Percentiles rank a stretch among this genome's conserved stretches.
phyloP scores from a whole-genome alignment of 2,888 invertebrate species.

The Caradrina kadenii region DNA sequence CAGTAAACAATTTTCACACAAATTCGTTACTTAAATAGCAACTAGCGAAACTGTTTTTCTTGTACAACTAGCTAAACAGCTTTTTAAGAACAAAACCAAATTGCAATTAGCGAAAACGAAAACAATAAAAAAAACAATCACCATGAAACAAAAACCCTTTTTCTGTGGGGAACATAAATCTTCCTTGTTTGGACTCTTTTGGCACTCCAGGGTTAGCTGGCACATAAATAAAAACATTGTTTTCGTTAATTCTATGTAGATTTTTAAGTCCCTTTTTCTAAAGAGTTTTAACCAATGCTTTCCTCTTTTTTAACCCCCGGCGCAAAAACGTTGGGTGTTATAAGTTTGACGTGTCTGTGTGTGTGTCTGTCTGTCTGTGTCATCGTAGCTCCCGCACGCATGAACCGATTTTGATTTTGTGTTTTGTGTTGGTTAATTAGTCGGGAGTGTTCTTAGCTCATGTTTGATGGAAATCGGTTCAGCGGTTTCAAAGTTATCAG shows the following conservation, averaged over 20 bases:
- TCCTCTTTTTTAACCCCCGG: background rate
- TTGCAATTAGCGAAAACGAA: conserved; percentile 72
- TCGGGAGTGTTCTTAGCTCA: too few species aligned
- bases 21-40: background rate
- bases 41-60: conserved; percentile 13
- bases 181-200: conserved; percentile 74
- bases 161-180: conserved; percentile 79
- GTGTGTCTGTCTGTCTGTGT: too few species aligned
- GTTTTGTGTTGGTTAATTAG: too few species aligned
- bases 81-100: conserved; percentile 63
- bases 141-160: conserved; percentile 74
- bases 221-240: conserved; percentile 76
- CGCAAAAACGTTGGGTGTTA: too few species aligned
- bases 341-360: background rate
- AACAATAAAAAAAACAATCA: conserved; percentile 73
- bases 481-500: too few species aligned
- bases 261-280: conserved; percentile 25
- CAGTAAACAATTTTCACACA: background rate
- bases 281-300: background rate
- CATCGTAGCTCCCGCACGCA: too few species aligned
- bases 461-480: too few species aligned
- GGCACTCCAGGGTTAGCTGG: conserved; percentile 73
- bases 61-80: conserved; percentile 27
- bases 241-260: conserved; percentile 60
- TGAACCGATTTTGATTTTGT: too few species aligned